Evolutionary conservation across 1,140 invertebrate genomes (phyloP).

Genomic region (Pomacea maculata): DNA sequence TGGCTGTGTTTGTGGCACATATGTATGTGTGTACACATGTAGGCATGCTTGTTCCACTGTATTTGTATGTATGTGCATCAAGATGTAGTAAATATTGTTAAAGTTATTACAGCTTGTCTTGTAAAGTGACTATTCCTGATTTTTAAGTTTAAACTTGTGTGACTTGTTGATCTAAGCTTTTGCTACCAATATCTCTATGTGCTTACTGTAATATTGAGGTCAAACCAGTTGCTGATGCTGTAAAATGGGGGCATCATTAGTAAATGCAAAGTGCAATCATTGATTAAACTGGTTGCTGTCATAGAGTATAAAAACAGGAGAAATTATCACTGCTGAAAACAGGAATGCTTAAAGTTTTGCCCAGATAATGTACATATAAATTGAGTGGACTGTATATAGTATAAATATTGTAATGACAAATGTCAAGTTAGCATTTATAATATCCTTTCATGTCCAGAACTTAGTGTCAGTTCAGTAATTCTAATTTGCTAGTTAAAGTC

Average conservation of each 20-base stretch:
- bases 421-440: not conserved
- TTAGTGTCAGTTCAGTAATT: not conserved
- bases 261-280: no score
- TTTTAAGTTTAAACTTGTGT: not conserved
- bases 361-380: no score
- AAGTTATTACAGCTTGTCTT: not conserved
- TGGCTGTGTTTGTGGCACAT: not conserved
- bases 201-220: no score
- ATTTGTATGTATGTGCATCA: not conserved
- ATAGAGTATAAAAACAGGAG: no score
- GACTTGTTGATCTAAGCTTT: not conserved
- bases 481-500: not conserved
- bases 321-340: no score
- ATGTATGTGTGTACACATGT: not conserved
- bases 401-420: no score
- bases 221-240: no score
- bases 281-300: no score
- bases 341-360: no score
- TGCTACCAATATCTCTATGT: not conserved
- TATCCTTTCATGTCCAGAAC: not conserved
- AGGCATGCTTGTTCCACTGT: not conserved
- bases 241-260: no score
- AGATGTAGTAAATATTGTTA: not conserved
- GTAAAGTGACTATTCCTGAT: not conserved
- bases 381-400: no score